These are phyloP conservation scores for Toxonevra muliebris DNA, from an alignment of 2,888 invertebrate species.

Conservation along the genomic window DNA sequence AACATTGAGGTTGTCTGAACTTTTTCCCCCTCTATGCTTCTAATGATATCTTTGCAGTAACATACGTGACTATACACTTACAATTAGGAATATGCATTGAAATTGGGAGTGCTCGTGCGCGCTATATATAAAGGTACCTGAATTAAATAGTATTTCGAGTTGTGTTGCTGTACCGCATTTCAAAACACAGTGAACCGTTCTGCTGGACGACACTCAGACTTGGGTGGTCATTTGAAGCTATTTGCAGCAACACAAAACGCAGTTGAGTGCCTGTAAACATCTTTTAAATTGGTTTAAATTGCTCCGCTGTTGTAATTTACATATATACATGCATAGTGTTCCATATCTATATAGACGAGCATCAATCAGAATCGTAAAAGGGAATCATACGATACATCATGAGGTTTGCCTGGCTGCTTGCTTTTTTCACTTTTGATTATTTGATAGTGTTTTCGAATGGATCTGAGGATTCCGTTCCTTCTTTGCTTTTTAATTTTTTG, in stretches of 20 bases:
- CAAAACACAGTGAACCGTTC: too few relatives aligned
- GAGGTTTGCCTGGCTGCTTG: background rate
- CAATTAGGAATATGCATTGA: too few relatives aligned
- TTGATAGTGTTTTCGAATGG: background rate
- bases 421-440: conserved; percentile 15
- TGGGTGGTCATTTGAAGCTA: too few relatives aligned
- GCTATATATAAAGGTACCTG: too few relatives aligned
- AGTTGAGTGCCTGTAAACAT: background rate
- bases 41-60: conserved; percentile 1
- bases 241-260: too few relatives aligned
- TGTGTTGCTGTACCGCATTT: too few relatives aligned
- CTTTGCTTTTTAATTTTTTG: conserved; percentile 3
- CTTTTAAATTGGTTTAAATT: background rate
- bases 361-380: conserved; percentile 48
- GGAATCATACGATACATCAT: conserved; percentile 54
- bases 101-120: too few relatives aligned
- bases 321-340: background rate
- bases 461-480: background rate
- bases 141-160: too few relatives aligned
- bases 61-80: conserved; percentile 1
- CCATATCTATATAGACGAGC: too few relatives aligned
- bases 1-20: background rate
- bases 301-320: background rate
- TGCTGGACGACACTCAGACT: too few relatives aligned
- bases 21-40: conserved; percentile 9